These are phyloP conservation scores for Lasius fuliginosus DNA, from an alignment of 2,888 invertebrate genomes.

Conservation along the genomic window DNA sequence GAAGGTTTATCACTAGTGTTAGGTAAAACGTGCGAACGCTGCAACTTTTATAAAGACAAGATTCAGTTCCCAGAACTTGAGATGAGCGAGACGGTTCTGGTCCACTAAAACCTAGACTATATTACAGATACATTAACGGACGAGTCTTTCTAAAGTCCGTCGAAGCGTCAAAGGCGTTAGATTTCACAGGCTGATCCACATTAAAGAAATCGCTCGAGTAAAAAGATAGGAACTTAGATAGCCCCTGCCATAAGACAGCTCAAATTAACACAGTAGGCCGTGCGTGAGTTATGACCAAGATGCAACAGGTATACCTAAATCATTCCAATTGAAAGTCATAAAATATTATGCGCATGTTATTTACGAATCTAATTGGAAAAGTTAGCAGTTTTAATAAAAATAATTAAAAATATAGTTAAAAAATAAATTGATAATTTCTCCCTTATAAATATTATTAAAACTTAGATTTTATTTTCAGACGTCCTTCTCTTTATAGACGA, in stretches of 20 bases:
- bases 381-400: not conserved
- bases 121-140: slow-evolving; percentile 43
- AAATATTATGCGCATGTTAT: not conserved
- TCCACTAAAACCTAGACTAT: slow-evolving; percentile 75
- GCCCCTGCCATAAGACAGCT: slow-evolving; percentile 53
- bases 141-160: slow-evolving; percentile 70
- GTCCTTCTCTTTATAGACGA: not conserved
- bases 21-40: not conserved
- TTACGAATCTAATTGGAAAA: not conserved
- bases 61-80: slow-evolving; percentile 78
- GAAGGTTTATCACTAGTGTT: slow-evolving; percentile 1
- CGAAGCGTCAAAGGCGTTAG: slow-evolving; percentile 78
- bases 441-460: not conserved
- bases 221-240: slow-evolving; percentile 75
- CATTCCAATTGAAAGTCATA: not conserved
- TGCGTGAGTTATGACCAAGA: slow-evolving; percentile 67
- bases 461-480: not conserved
- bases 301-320: slow-evolving; percentile 6
- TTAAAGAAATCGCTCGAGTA: slow-evolving; percentile 68
- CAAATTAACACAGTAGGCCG: slow-evolving; percentile 71
- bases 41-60: slow-evolving; percentile 1
- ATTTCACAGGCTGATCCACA: slow-evolving; percentile 81
- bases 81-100: slow-evolving; percentile 83
- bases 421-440: not conserved
- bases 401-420: not conserved